Evolutionary conservation across 2,113 vertebrate species (phyloP).

Genomic region (Campylomormyrus tamandua): DNA sequence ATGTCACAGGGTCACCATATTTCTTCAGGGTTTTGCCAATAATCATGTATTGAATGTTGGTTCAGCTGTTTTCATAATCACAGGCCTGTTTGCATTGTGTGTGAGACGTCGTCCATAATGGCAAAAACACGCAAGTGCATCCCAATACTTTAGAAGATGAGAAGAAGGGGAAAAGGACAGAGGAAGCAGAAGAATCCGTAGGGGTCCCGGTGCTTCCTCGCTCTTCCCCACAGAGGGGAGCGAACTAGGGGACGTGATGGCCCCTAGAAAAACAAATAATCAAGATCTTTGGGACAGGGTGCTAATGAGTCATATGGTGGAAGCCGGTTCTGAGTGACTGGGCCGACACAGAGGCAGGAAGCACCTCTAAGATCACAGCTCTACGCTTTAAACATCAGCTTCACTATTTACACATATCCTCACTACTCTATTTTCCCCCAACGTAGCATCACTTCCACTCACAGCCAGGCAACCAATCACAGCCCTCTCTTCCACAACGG

Average conservation of each 20-base stretch:
- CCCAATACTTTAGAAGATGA: conserved; percentile 22
- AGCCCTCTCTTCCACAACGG: neutral
- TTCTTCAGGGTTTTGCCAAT: conserved; percentile 22
- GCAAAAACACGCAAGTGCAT: conserved; percentile 23
- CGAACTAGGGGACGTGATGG: neutral
- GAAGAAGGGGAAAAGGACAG: neutral
- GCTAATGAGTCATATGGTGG: neutral
- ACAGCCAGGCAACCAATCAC: conserved; percentile 33
- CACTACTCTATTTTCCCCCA: conserved; percentile 45
- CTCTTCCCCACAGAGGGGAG: conserved; percentile 5
- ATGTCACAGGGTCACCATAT: neutral
- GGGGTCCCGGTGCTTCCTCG: neutral
- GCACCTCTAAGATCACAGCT: neutral
- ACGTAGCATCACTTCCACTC: conserved; percentile 68
- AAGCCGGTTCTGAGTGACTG: neutral
- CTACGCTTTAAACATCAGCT: neutral
- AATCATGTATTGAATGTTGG: conserved; percentile 30
- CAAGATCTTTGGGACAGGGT: neutral
- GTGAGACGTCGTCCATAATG: conserved; percentile 22
- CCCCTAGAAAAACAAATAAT: neutral
- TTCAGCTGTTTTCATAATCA: conserved; percentile 32
- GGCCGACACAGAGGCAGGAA: neutral
- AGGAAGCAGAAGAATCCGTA: neutral
- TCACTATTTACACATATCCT: neutral
- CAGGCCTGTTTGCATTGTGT: conserved; percentile 18